Base-by-base conservation (phyloP, 2,888 invertebrate species). In the Kryphioiulus occultus region DNA sequence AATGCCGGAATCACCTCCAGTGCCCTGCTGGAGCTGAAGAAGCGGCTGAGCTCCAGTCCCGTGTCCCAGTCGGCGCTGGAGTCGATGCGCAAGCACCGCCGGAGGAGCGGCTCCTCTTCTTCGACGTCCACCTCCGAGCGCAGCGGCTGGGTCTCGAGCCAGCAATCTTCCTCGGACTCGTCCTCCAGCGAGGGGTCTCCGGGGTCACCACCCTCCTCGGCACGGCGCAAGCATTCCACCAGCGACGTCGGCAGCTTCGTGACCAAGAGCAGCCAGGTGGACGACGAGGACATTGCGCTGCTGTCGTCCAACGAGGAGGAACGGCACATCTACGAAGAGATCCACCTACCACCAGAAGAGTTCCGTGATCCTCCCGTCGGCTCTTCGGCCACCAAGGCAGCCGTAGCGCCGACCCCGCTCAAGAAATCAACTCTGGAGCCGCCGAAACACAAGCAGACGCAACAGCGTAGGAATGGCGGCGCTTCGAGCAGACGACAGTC, bases 121-220 rank as follows among this genome's bases (percentile, higher is more conserved):
- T 89, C 91, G n/a, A 90, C 91, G 30, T 91, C 92, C 2, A 93
- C 93, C 7, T 96, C 96, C 90, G 96, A 96, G 92, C 95, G 96
- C 92, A 96, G 96, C 91, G 96, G 96, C 0, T 97, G 96, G 96
- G 96, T 96, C 0, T 96, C 96, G 44, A 96, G 93, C 92, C 92
- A 93, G 92, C 92, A 93, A 92, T 91, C 93, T 92, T 92, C 94
- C 91, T 91, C 93, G 90, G 89, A 92, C 91, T 90, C 92, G 92
- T 90, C 92, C 92, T 90, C 91, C 90, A 91, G 42, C 19, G 85
- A 85, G 17, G 83, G 19, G 7, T 35, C 53, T 10, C 26, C 35
- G n/a, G 22, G 3, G 2, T 59, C 85, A 19, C 47, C 85, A 4
- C 59, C 78, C 5, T 39, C 86, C 26, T 68, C 32, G 10, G 86